These are phyloP conservation scores for Thunnus maccoyii DNA, from an alignment of 2,113 vertebrate genomes.

Conservation along the genomic window DNA sequence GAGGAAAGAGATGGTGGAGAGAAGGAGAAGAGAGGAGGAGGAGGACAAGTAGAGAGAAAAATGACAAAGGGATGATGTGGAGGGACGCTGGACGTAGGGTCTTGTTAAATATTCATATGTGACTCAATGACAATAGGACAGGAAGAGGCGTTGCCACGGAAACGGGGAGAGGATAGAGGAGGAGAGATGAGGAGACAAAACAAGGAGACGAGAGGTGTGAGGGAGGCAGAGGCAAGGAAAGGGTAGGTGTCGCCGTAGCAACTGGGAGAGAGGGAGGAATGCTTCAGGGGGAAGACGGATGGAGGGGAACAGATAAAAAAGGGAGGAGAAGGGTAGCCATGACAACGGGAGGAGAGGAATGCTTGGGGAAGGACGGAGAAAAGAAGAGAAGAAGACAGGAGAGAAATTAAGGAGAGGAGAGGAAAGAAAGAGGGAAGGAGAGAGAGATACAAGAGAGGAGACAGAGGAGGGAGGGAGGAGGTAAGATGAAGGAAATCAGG, in stretches of 20 bases:
- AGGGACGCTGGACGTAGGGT: conserved; percentile 34
- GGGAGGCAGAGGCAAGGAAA: neutral
- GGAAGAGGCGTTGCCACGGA: conserved; percentile 39
- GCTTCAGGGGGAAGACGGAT: conserved; percentile 1
- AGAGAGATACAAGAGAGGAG: neutral
- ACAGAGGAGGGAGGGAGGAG: neutral
- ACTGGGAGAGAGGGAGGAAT: neutral
- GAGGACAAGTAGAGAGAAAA: conserved; percentile 38
- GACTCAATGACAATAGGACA: conserved; percentile 63
- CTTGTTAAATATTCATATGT: conserved; percentile 72
- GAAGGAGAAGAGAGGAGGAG: neutral
- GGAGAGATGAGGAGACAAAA: neutral
- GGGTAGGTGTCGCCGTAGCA: conserved; percentile 11
- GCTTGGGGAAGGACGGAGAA: conserved; percentile 4
- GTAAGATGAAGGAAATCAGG: conserved; percentile 3
- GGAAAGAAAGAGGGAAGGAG: neutral
- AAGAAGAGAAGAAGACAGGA: neutral
- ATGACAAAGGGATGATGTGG: conserved; percentile 44
- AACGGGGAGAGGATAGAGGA: conserved; percentile 14
- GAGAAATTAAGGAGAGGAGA: neutral
- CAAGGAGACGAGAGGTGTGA: neutral
- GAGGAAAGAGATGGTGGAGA: neutral
- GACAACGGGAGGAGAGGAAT: conserved; percentile 20
- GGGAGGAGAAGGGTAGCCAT: conserved; percentile 7
- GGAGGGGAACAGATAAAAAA: neutral